Evolutionary conservation across 2,113 vertebrate genomes (phyloP).

Genomic region (Cyphomyrus discorhynchus): DNA sequence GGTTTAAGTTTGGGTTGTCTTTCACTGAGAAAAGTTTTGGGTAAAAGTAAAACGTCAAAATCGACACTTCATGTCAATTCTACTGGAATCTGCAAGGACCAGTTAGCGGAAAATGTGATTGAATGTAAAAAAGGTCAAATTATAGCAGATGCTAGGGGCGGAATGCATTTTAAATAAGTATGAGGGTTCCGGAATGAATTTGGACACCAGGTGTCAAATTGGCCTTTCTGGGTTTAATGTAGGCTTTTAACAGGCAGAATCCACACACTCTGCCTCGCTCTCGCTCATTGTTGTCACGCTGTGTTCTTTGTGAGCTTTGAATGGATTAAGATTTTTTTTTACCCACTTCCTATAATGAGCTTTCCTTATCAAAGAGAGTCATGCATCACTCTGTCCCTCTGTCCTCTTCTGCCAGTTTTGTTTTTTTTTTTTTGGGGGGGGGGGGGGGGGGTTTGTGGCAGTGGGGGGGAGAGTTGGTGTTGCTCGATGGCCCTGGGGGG

Average conservation of each 20-base stretch:
- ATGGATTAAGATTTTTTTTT: neutral
- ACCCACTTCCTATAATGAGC: neutral
- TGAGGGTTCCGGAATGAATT: neutral
- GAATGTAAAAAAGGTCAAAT: neutral
- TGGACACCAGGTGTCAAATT: neutral
- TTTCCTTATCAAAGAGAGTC: constrained; percentile 11
- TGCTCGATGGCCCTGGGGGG: neutral
- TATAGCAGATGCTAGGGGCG: neutral
- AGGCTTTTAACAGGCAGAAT: neutral
- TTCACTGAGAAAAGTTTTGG: neutral
- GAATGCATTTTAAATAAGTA: neutral
- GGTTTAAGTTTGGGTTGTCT: neutral
- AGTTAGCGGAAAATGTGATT: neutral
- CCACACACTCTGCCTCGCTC: neutral
- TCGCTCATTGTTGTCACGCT: neutral
- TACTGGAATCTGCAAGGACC: neutral
- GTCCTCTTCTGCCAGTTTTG: neutral
- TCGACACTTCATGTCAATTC: neutral
- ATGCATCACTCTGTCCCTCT: neutral
- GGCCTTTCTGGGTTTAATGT: neutral
- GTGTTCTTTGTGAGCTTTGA: neutral
- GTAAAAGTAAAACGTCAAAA: neutral
- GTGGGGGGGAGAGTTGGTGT: no score
- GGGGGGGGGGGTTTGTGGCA: no score
- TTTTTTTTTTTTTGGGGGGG: neutral